Conservation (phyloP, 2,888 invertebrate species). For the Noctuana brunneofusca region DNA sequence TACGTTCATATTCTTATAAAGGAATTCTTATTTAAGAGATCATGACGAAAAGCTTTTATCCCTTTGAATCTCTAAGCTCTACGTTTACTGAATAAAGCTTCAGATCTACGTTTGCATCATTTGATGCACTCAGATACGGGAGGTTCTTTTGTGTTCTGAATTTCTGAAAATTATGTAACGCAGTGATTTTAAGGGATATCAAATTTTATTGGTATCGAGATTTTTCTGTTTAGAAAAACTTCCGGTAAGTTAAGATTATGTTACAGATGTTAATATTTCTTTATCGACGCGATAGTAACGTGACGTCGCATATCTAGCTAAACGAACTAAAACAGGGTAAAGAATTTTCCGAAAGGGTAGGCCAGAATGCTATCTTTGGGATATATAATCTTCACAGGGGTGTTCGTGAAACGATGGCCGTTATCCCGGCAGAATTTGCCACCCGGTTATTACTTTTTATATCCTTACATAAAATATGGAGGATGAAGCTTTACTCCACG, state of each 20-base stretch:
- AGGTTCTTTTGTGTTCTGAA: background rate
- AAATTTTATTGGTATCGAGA: too few relatives aligned
- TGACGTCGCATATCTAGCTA: too few relatives aligned
- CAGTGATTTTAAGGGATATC: too few relatives aligned
- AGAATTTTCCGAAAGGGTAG: background rate
- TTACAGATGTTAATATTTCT: too few relatives aligned
- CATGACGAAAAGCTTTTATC: slow-evolving; percentile 1
- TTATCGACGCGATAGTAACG: too few relatives aligned
- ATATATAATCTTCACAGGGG: slow-evolving; percentile 5
- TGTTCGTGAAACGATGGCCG: slow-evolving; percentile 4
- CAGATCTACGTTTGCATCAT: slow-evolving; percentile 11
- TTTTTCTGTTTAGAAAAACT: too few relatives aligned
- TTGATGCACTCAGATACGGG: slow-evolving; percentile 1
- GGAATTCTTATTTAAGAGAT: background rate
- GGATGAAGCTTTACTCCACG: slow-evolving; percentile 2
- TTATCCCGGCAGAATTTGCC: slow-evolving; percentile 5
- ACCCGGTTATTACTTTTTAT: slow-evolving; percentile 20
- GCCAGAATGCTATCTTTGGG: slow-evolving; percentile 9
- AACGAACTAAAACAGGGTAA: slow-evolving; percentile 2
- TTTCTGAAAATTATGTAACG: background rate
- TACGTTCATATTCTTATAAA: background rate
- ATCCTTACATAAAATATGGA: slow-evolving; percentile 18
- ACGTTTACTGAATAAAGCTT: slow-evolving; percentile 9
- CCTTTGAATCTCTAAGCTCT: slow-evolving; percentile 3
- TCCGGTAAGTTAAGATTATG: too few relatives aligned